Evolutionary conservation across 2,888 invertebrate genomes (phyloP), one percentile per base, ranked within the genome.

Genomic region (Tromatobia lineatoria): DNA sequence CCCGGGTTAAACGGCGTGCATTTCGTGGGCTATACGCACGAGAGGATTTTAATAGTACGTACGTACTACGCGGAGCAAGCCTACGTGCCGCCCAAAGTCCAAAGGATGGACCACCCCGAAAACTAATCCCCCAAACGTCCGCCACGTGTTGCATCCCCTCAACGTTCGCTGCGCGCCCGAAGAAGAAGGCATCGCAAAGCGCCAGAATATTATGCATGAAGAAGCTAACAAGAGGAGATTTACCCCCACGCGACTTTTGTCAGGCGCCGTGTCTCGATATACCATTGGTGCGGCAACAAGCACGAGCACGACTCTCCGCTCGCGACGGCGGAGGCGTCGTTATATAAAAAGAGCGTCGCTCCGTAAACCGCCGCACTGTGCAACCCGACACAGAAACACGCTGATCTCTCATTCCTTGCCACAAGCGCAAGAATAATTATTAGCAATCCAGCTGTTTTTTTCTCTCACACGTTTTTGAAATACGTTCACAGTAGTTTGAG

Each of bases 271-370:
- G 50, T 47, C 50, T 50, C 34, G 47, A 10, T 71, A 15, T 42
- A 42, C 54, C 23, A 71, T 71, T 71, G 71, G 71, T 61, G 42
- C 15, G 42, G 25, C 66, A 25, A 23, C 3, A 29, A 23, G 52
- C 45, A 38, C 52, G 66, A n/a, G 8, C 52, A 52, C 52, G 23
- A 54, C 23, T 54, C 54, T 54, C 54, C 54, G 11, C 23, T 54
- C 38, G 66, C 1, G 77, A n/a, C 59, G 61, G 23, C 45, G 42
- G 47, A 66, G 66, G n/a, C 38, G 47, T 59, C 23, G 47, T 34
- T 66, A 71, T 83, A 85, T 85, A 85, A 75, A 85, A 85, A 75
- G 82, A 70, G 70, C 52, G 45, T 15, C 83, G 73, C n/a, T 11
- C 59, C 50, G 75, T 42, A 34, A 57, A 20, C 69, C 78, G 75